These are phyloP conservation scores for Melanotaenia boesemani DNA, from an alignment of 2,797 vertebrate species.

Conservation along the genomic window DNA sequence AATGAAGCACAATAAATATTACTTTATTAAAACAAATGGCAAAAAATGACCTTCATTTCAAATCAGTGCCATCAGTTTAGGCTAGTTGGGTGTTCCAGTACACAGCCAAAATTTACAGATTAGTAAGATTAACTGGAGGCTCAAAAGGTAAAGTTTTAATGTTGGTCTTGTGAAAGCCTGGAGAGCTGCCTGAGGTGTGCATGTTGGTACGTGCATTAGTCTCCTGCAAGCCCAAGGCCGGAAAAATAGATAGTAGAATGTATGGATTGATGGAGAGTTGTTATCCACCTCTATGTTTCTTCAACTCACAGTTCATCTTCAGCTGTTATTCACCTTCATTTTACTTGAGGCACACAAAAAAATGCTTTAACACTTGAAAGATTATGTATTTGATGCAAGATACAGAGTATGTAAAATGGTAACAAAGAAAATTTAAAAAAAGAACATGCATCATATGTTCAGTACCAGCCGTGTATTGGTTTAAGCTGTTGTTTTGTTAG, in stretches of 20 bases:
- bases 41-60: not conserved
- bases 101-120: no score
- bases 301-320: no score
- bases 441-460: no score
- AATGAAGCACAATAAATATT: not conserved
- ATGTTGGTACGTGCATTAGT: not conserved
- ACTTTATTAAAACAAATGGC: not conserved
- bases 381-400: no score
- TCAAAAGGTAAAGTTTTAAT: slow-evolving; percentile 1
- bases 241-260: not conserved
- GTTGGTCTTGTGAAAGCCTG: not conserved
- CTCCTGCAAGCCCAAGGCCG: not conserved
- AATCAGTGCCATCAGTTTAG: no score
- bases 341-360: no score
- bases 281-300: not conserved
- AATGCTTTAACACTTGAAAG: no score
- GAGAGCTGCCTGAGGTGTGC: not conserved
- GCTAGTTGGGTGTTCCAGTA: not conserved
- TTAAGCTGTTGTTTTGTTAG: no score
- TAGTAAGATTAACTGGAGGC: not conserved
- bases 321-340: no score
- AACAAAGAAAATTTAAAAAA: no score
- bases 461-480: no score
- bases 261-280: slow-evolving; percentile 16
- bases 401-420: no score